Evolutionary conservation across 2,888 invertebrate species (phyloP), one percentile per base, ranked within the genome.

Genomic region (Cabera pusaria): DNA sequence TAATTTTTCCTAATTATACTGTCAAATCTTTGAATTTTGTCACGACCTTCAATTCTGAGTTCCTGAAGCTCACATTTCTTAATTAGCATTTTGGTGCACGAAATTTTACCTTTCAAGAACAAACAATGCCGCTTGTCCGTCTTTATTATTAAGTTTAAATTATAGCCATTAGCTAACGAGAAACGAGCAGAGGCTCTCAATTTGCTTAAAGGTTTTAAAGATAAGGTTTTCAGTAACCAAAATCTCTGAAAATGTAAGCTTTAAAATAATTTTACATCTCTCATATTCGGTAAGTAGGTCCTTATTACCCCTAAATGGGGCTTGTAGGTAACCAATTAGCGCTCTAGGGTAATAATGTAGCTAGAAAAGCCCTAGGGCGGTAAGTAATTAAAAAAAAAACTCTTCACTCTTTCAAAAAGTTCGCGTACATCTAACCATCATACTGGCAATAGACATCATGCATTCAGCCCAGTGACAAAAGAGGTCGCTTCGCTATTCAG

Each of bases 131-230:
- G 64, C 70, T 77, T 82, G 80, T 81, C 82, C 72, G 67, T 83
- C 78, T 80, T 80, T 81, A 79, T 85, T 82, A 82, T 77, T 72
- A 79, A 80, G 76, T 84, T 82, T 69, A 79, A 85, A 85, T 86
- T 81, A 79, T 80, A 84, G 78, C 74, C 78, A 76, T 83, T 80
- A 82, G 68, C 68, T 78, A 73, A 78, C 64, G 62, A 75, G 72
- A 75, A 82, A 79, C 65, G 68, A 76, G 67, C 64, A 63, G 59
- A 52, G 59, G 56, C 62, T 73, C 68, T 72, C 66, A 73, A 75
- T 76, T 79, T 72, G 59, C 64, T 66, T 69, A 65, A 54, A 64
- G 59, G 54, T 66, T 69, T 71, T 65, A 58, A 64, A 57, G 63
- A 67, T 68, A 68, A 62, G 63, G 69, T 73, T 72, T 79, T 57